Percentiles rank a stretch among this genome's conserved stretches.
phyloP scores from a whole-genome alignment of 2,797 vertebrate species.

The Spondyliosoma cantharus region DNA sequence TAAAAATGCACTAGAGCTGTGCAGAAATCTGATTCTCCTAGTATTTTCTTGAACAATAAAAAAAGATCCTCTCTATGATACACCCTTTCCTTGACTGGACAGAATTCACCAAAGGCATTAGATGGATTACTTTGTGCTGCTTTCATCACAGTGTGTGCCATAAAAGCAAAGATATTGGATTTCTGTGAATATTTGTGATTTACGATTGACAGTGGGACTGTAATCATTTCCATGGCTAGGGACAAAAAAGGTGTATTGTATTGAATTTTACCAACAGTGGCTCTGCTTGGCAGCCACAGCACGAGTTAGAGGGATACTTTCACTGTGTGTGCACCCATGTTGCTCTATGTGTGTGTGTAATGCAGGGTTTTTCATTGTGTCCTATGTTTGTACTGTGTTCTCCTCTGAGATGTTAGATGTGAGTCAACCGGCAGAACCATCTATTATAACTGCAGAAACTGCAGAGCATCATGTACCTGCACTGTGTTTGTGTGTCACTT shows the following conservation, averaged over 20 bases:
- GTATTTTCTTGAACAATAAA: neutral
- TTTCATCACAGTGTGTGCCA: neutral
- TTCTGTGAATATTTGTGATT: conserved; percentile 16
- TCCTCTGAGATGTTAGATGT: conserved; percentile 34
- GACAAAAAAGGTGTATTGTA: conserved; percentile 12
- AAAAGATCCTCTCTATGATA: neutral
- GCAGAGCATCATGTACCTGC: conserved; percentile 17
- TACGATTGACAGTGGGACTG: conserved; percentile 9
- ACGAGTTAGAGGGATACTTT: conserved; percentile 6
- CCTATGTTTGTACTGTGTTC: conserved; percentile 19
- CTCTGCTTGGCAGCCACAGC: neutral
- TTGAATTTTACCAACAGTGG: conserved; percentile 17
- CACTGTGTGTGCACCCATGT: conserved; percentile 11
- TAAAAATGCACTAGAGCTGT: neutral
- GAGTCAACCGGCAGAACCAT: conserved; percentile 21
- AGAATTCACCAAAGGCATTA: neutral
- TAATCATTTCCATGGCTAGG: neutral
- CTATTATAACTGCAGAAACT: conserved; percentile 21
- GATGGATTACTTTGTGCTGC: neutral
- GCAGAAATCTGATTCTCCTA: conserved; percentile 9
- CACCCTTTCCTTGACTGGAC: neutral
- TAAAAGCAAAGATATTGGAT: neutral
- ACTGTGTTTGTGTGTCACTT: neutral
- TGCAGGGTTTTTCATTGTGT: conserved; percentile 15
- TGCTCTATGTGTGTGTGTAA: conserved; percentile 1